phyloP scores from a whole-genome alignment of 2,797 vertebrate species.

The Gobionotothen gibberifrons region DNA sequence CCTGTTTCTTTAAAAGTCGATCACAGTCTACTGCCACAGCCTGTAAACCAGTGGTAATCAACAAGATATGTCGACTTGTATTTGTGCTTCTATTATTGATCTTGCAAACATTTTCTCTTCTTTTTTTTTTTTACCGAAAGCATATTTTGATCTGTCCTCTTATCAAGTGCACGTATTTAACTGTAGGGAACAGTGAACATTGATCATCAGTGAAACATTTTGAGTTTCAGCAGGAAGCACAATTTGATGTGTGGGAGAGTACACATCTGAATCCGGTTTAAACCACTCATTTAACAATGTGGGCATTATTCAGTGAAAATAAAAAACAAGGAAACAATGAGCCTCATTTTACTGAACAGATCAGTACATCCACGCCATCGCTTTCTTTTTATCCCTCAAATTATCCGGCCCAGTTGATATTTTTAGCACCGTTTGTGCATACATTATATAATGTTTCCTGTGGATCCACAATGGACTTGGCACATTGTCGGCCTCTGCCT shows the following conservation, averaged over 20 bases:
- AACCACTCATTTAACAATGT: slow-evolving; percentile 19
- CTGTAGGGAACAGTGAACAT: slow-evolving; percentile 9
- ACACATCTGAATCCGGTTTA: background rate
- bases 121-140: background rate
- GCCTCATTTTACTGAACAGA: slow-evolving; percentile 17
- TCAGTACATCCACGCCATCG: background rate
- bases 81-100: background rate
- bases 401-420: slow-evolving; percentile 36
- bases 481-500: slow-evolving; percentile 19
- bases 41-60: background rate
- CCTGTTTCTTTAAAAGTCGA: background rate
- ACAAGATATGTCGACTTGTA: background rate
- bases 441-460: slow-evolving; percentile 29
- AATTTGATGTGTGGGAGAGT: slow-evolving; percentile 3
- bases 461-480: slow-evolving; percentile 22
- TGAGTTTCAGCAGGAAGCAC: slow-evolving; percentile 13
- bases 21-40: background rate
- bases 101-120: background rate
- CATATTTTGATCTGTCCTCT: background rate
- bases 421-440: slow-evolving; percentile 37
- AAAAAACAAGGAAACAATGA: slow-evolving; percentile 30
- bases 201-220: slow-evolving; percentile 15
- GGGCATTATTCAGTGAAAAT: slow-evolving; percentile 24
- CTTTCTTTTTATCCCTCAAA: slow-evolving; percentile 29
- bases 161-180: slow-evolving; percentile 1